These are phyloP conservation scores for Pachymerium ferrugineum DNA, from an alignment of 2,888 invertebrate species.

Conservation along the genomic window DNA sequence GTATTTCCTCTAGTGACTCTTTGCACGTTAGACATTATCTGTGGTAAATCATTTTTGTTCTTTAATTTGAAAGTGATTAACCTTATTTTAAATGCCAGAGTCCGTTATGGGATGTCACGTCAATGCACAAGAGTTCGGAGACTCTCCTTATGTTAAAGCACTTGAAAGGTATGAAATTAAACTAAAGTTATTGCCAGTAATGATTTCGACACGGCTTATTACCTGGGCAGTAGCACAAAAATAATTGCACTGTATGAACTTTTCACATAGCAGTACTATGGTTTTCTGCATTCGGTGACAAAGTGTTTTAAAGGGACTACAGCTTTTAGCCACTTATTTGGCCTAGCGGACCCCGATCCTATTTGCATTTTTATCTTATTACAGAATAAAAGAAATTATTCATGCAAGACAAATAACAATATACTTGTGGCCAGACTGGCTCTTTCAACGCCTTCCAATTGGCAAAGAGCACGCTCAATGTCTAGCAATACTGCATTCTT, in stretches of 20 bases:
- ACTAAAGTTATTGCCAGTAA: too few species aligned
- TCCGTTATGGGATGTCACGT: conserved; percentile 50
- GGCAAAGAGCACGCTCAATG: conserved; percentile 57
- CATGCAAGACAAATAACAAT: conserved; percentile 54
- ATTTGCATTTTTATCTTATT: conserved; percentile 55
- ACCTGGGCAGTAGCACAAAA: too few species aligned
- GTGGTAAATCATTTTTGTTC: conserved; percentile 46
- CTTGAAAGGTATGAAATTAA: too few species aligned
- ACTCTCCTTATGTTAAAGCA: conserved; percentile 49
- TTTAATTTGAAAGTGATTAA: background rate
- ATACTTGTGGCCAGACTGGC: conserved; percentile 54
- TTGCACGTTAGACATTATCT: conserved; percentile 54
- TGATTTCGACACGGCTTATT: background rate
- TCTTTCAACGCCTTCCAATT: conserved; percentile 57
- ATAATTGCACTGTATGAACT: too few species aligned
- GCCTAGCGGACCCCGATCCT: too few species aligned
- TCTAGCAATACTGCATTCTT: conserved; percentile 57
- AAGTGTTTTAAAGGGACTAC: too few species aligned
- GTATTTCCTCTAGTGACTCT: conserved; percentile 50
- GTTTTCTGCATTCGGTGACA: too few species aligned
- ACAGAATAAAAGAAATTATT: too few species aligned
- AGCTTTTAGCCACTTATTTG: too few species aligned
- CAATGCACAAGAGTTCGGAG: conserved; percentile 46
- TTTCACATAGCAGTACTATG: too few species aligned
- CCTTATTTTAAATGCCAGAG: background rate